Evolutionary conservation across 2,113 vertebrate species (phyloP).

Genomic region (Mobula birostris): DNA sequence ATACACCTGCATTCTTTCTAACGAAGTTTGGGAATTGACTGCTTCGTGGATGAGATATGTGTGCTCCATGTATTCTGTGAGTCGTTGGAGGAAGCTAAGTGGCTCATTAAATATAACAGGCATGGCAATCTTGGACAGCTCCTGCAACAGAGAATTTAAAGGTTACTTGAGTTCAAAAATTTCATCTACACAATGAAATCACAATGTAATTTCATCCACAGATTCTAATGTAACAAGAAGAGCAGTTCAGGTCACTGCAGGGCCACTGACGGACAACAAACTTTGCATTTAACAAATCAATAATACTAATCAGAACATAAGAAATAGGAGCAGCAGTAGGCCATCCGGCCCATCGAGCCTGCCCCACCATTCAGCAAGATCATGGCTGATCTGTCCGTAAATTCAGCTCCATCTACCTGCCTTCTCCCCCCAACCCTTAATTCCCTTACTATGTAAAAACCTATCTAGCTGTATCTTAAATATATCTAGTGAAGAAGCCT

Average conservation of each 20-base stretch:
- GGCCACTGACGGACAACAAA: not conserved
- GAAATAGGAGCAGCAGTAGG: too few species aligned
- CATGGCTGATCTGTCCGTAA: too few species aligned
- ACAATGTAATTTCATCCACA: not conserved
- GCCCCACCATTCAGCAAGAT: too few species aligned
- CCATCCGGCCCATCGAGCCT: too few species aligned
- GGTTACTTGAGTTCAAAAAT: not conserved
- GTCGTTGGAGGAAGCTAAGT: constrained; percentile 87
- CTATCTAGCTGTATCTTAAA: too few species aligned
- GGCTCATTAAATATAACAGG: constrained; percentile 95
- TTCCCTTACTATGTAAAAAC: too few species aligned
- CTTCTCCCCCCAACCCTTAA: too few species aligned
- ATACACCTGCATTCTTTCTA: constrained; percentile 86
- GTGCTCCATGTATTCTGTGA: constrained; percentile 96
- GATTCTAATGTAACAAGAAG: not conserved
- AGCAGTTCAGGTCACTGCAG: not conserved
- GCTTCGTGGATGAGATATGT: constrained; percentile 96
- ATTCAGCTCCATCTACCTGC: too few species aligned
- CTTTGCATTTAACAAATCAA: too few species aligned
- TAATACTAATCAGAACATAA: too few species aligned
- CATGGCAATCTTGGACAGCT: constrained; percentile 97
- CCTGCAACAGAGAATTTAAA: constrained; percentile 53
- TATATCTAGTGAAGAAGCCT: too few species aligned
- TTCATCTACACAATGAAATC: not conserved
- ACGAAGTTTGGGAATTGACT: constrained; percentile 68